phyloP scores from a whole-genome alignment of 2,797 vertebrate species.

The Hirundo rustica region DNA sequence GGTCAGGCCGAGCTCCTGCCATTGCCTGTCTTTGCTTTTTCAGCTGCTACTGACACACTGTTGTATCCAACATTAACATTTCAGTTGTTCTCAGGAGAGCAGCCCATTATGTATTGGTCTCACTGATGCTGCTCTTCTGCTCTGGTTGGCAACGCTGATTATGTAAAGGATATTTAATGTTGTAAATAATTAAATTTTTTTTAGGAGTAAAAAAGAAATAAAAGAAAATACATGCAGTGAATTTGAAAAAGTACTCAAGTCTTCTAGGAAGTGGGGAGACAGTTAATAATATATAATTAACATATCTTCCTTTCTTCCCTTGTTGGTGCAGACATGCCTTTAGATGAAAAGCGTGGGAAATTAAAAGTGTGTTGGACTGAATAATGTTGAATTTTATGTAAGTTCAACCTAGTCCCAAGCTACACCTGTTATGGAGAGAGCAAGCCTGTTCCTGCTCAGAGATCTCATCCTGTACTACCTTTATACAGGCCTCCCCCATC shows the following conservation, averaged over 20 bases:
- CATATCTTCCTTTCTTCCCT: not conserved
- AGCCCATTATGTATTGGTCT: not conserved
- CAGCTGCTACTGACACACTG: not conserved
- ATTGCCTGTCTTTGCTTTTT: not conserved
- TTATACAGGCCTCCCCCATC: not conserved
- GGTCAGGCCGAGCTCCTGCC: not conserved
- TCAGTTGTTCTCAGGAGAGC: not conserved
- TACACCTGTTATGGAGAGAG: not conserved
- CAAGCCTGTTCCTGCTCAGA: not conserved
- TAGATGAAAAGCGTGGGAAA: not conserved
- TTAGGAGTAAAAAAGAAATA: not conserved
- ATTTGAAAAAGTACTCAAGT: not conserved
- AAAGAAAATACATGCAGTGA: not conserved
- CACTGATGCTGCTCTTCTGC: not conserved
- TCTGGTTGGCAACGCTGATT: not conserved
- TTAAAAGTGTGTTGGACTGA: not conserved
- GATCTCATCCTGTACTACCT: not conserved
- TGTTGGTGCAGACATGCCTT: not conserved
- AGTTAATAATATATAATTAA: constrained; percentile 40
- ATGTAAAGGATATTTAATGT: not conserved
- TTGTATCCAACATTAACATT: not conserved
- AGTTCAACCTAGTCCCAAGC: not conserved
- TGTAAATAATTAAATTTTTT: not conserved
- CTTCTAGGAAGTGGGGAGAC: constrained; percentile 24
- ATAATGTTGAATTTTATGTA: not conserved